phyloP scores from a whole-genome alignment of 2,888 invertebrate genomes.

The Byasa hedistus region DNA sequence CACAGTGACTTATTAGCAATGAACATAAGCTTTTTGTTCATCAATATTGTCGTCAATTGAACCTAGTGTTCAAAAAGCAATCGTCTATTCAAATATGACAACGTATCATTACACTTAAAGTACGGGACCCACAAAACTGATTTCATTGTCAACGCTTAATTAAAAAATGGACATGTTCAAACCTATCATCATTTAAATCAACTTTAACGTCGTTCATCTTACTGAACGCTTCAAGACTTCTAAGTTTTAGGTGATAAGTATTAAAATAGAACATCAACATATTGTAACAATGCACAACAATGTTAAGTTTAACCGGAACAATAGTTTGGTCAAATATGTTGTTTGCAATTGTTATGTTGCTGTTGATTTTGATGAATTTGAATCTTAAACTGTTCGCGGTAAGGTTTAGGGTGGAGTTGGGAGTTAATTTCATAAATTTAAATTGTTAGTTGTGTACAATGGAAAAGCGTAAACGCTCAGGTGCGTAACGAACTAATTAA shows the following conservation, averaged over 20 bases:
- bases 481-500: conserved; percentile 79
- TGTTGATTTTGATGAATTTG: not conserved
- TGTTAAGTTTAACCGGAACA: conserved; percentile 12
- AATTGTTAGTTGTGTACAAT: conserved; percentile 44
- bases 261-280: conserved; percentile 13
- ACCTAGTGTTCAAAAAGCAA: conserved; percentile 40
- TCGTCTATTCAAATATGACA: conserved; percentile 45
- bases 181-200: conserved; percentile 44
- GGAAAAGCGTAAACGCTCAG: conserved; percentile 69
- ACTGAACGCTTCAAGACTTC: not conserved
- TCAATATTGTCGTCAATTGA: conserved; percentile 27
- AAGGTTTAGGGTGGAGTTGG: conserved; percentile 22
- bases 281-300: conserved; percentile 1
- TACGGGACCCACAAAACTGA: conserved; percentile 43
- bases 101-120: conserved; percentile 49
- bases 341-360: not conserved
- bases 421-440: conserved; percentile 2
- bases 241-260: not conserved
- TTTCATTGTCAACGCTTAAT: conserved; percentile 57
- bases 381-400: not conserved
- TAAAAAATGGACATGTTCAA: conserved; percentile 49
- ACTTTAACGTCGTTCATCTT: not conserved
- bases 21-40: not conserved
- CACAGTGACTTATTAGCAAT: conserved; percentile 1
- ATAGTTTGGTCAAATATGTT: conserved; percentile 23